A percentile compares a stretch with the other conserved stretches of the same genome.
Evolutionary conservation across 2,888 invertebrate genomes (phyloP).

Genomic region (Zaprionus obscuricornis): DNA sequence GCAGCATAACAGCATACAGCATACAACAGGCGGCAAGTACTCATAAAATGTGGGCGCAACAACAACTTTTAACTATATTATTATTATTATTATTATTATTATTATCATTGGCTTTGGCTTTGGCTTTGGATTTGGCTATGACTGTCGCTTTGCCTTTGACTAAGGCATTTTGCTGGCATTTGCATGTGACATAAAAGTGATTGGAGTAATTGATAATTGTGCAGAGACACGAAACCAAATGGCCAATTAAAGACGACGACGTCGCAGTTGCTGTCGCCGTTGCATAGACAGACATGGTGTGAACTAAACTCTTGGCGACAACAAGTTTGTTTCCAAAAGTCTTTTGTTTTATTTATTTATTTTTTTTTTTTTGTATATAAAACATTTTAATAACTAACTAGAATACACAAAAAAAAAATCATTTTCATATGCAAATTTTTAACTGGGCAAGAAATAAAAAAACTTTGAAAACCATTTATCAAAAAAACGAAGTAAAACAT

Average conservation of each 20-base stretch:
- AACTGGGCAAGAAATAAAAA: too few relatives aligned
- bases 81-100: constrained; percentile 64
- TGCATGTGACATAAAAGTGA: constrained; percentile 78
- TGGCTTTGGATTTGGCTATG: constrained; percentile 25
- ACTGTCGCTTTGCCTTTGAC: constrained; percentile 3
- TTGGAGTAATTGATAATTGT: constrained; percentile 76
- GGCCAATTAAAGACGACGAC: constrained; percentile 55
- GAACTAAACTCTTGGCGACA: constrained; percentile 32
- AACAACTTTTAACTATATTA: constrained; percentile 64
- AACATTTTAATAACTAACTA: not conserved
- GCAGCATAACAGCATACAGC: constrained; percentile 9
- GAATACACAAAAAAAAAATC: constrained; percentile 17
- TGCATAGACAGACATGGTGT: constrained; percentile 18
- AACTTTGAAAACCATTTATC: too few relatives aligned
- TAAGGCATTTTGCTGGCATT: constrained; percentile 51
- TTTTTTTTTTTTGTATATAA: too few relatives aligned
- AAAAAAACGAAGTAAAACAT: too few relatives aligned
- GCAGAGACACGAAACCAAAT: constrained; percentile 66
- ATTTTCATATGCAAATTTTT: constrained; percentile 54
- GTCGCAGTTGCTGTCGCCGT: not conserved
- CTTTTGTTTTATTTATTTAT: constrained; percentile 51
- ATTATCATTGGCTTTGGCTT: constrained; percentile 38
- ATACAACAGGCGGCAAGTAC: not conserved
- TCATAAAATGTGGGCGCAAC: constrained; percentile 62
- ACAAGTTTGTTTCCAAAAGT: constrained; percentile 64